Evolutionary conservation across 2,888 invertebrate species (phyloP).

Genomic region (Eurois occulta): DNA sequence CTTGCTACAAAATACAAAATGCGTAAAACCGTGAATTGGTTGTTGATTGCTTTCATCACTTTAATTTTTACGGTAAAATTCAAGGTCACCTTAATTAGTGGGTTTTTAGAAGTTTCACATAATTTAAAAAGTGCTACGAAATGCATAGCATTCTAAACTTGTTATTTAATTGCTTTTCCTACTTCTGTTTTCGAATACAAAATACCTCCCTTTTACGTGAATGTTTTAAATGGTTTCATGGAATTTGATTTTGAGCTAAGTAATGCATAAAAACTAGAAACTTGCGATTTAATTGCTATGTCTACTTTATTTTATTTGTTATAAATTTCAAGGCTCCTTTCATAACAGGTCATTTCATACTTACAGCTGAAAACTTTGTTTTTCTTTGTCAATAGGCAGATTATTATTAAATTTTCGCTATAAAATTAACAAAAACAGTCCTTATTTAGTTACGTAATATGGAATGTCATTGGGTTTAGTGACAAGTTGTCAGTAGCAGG

Average conservation of each 20-base stretch:
- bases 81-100: background rate
- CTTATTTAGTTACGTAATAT: background rate
- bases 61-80: background rate
- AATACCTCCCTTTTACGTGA: background rate
- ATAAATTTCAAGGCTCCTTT: background rate
- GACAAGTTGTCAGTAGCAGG: slow-evolving; percentile 3
- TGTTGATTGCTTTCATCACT: background rate
- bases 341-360: background rate
- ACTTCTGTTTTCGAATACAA: background rate
- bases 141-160: background rate
- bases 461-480: background rate
- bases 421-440: background rate
- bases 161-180: background rate
- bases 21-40: background rate
- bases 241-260: no score
- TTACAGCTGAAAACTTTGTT: background rate
- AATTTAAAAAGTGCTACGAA: background rate
- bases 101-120: background rate
- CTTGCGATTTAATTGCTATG: background rate
- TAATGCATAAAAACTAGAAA: background rate
- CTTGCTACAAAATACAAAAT: background rate
- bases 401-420: background rate
- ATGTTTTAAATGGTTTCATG: background rate
- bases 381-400: background rate
- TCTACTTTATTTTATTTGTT: background rate